phyloP scores from a whole-genome alignment of 2,888 invertebrate species.

The Ceratothoa steindachneri region DNA sequence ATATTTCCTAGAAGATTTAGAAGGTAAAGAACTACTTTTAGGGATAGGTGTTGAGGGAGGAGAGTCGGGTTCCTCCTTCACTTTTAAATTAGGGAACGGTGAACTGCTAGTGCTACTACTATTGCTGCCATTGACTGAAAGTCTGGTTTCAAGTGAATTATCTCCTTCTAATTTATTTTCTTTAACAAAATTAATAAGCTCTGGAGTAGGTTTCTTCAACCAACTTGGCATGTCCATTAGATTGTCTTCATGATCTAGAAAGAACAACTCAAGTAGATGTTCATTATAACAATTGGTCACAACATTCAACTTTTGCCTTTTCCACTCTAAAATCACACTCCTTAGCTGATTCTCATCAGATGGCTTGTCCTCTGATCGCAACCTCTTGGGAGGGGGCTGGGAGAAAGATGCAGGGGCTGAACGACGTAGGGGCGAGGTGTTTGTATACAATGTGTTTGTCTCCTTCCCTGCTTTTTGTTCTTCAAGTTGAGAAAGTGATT shows the following conservation, averaged over 20 bases:
- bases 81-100: conserved; percentile 20
- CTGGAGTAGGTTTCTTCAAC: conserved; percentile 74
- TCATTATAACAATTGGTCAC: conserved; percentile 53
- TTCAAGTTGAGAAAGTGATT: neutral
- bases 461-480: neutral
- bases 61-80: conserved; percentile 23
- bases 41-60: conserved; percentile 21
- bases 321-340: conserved; percentile 44
- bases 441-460: neutral
- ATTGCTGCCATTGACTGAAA: conserved; percentile 23
- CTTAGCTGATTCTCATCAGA: conserved; percentile 26
- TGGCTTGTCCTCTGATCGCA: conserved; percentile 40
- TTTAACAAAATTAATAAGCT: conserved; percentile 63
- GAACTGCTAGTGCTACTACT: conserved; percentile 16
- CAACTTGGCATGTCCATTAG: conserved; percentile 82
- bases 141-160: conserved; percentile 31
- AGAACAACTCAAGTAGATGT: conserved; percentile 70
- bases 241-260: conserved; percentile 78
- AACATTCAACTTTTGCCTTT: conserved; percentile 50
- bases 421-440: neutral
- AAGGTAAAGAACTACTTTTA: conserved; percentile 12
- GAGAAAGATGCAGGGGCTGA: conserved; percentile 14
- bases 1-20: conserved; percentile 28
- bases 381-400: conserved; percentile 37
- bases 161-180: conserved; percentile 43